Percentiles rank a stretch among this genome's conserved stretches.
Evolutionary conservation across 2,113 vertebrate genomes (phyloP).

Genomic region (Tor tambroides): DNA sequence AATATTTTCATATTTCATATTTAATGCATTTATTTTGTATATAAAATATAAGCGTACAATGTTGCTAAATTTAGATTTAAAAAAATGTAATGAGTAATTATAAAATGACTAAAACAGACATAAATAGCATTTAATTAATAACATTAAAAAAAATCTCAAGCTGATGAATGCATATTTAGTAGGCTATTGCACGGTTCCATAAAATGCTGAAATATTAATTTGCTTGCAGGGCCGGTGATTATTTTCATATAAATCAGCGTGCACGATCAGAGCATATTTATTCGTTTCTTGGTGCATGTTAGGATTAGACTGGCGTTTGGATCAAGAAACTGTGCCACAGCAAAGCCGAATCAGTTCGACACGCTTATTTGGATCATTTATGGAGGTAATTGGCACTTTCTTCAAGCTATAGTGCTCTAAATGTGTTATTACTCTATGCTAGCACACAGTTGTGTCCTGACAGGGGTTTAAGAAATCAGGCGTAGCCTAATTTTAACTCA

Average conservation of each 20-base stretch:
- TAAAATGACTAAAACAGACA: neutral
- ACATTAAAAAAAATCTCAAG: neutral
- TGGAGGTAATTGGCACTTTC: neutral
- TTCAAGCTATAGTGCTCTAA: neutral
- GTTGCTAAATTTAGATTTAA: neutral
- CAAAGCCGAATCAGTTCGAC: neutral
- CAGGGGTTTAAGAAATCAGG: constrained; percentile 81
- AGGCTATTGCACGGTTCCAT: neutral
- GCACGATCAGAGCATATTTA: too few relatives aligned
- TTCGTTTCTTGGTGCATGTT: neutral
- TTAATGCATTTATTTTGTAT: neutral
- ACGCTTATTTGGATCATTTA: neutral
- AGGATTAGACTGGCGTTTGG: neutral
- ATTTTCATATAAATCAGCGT: neutral
- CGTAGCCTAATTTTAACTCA: constrained; percentile 81
- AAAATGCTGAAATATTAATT: neutral
- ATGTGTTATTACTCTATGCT: constrained; percentile 6
- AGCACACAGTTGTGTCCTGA: neutral
- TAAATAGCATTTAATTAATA: neutral
- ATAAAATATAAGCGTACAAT: neutral
- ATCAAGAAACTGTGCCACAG: neutral
- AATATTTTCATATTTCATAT: neutral
- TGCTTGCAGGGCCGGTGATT: neutral
- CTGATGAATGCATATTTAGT: neutral
- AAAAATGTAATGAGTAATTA: too few relatives aligned